A percentile compares a stretch with the other conserved stretches of the same genome.
Conservation (phyloP, 2,797 vertebrate species). For the Sebastes oblongus region DNA sequence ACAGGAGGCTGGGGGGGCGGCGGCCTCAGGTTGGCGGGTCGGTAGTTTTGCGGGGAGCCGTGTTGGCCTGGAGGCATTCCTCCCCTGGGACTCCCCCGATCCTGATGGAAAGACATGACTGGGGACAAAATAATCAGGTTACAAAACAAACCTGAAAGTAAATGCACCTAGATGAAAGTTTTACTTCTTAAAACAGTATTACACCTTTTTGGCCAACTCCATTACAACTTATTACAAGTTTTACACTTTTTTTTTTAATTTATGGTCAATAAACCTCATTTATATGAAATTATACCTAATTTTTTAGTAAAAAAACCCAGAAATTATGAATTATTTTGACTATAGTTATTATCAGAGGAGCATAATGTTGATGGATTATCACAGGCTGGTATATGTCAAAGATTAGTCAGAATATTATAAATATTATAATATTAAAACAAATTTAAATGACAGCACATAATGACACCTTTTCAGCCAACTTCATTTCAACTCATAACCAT, state of each 20-base stretch:
- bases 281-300: rapidly evolving
- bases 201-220: too few relatives aligned
- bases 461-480: too few relatives aligned
- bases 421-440: too few relatives aligned
- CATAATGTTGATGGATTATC: too few relatives aligned
- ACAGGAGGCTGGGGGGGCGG: constrained; percentile 87
- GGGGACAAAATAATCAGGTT: neutral
- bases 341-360: too few relatives aligned
- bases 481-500: too few relatives aligned
- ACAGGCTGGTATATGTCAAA: too few relatives aligned
- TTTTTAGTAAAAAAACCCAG: rapidly evolving
- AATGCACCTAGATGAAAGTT: neutral
- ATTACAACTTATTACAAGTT: too few relatives aligned
- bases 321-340: too few relatives aligned
- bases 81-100: constrained; percentile 86
- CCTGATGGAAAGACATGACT: constrained; percentile 92
- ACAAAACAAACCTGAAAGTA: neutral
- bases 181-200: neutral
- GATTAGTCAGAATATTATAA: too few relatives aligned
- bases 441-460: too few relatives aligned
- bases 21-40: constrained; percentile 84
- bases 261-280: rapidly evolving
- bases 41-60: constrained; percentile 84
- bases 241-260: too few relatives aligned
- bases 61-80: constrained; percentile 85